phyloP scores from a whole-genome alignment of 2,113 vertebrate species.

The Chaenogobius annularis region DNA sequence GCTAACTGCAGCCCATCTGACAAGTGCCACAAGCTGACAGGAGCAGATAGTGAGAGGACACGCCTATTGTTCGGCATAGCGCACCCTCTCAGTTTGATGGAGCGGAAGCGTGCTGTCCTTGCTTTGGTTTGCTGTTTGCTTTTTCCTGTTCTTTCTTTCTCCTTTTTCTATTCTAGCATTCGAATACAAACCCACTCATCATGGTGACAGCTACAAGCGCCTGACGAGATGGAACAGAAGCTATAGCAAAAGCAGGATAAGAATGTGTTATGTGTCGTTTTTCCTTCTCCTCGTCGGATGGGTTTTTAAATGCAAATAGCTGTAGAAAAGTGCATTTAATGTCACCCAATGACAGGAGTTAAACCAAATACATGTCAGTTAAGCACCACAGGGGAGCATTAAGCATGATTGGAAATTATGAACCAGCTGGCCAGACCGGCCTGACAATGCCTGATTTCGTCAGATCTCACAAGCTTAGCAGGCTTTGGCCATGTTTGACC shows the following conservation, averaged over 20 bases:
- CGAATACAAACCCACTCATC: conserved; percentile 56
- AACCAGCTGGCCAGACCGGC: no score
- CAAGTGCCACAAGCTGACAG: conserved; percentile 26
- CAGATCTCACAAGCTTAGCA: no score
- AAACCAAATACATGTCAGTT: no score
- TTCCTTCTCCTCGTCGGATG: no score
- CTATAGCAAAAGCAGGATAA: conserved; percentile 38
- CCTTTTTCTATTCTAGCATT: conserved; percentile 23
- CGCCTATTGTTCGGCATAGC: conserved; percentile 13
- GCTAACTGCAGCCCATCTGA: conserved; percentile 43
- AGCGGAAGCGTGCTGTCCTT: conserved; percentile 17
- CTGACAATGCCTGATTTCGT: no score
- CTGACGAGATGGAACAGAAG: conserved; percentile 61
- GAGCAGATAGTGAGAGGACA: conserved; percentile 16
- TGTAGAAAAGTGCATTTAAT: no score
- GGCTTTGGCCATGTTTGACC: no score
- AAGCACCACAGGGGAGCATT: no score
- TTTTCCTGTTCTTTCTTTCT: neutral
- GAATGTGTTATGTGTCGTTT: conserved; percentile 37
- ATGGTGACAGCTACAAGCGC: conserved; percentile 56
- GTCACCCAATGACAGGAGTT: no score
- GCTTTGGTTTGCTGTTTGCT: conserved; percentile 2
- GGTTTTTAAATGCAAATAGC: no score
- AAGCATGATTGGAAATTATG: no score
- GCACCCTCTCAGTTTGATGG: no score